Base-by-base conservation (phyloP, 2,888 invertebrate species). In the Anoplius nigerrimus region DNA sequence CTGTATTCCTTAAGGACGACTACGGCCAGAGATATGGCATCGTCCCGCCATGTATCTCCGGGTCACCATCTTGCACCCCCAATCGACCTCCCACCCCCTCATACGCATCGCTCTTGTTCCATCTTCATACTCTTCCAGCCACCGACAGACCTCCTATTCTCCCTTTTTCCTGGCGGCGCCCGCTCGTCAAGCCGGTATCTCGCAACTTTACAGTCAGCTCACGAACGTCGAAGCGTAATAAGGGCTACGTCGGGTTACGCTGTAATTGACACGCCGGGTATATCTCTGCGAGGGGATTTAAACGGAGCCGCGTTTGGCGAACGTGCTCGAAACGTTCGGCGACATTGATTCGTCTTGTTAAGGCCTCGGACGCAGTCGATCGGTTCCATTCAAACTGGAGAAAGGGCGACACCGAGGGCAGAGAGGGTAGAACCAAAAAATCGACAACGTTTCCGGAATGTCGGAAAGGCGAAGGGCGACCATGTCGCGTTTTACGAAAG, bases 251-350 rank as follows among this genome's bases (percentile, higher is more conserved):
- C 62, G 56, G 69, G 53, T 34, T 68, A 52, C 72, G 62, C 70
- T 70, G 75, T 79, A 79, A 79, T 79, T 79, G 79, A 79, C 79
- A 79, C 75, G 74, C 75, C 66, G 75, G 69, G 77, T 74, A 75
- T 79, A 76, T 73, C 67, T 54, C 53, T 53, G 57, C 59, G 67
- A 56, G 66, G 67, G 45, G 42, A 51, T 62, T 71, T 66, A 71
- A 69, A 69, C 66, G 67, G 46, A 48, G 16, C 43, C 64, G 65
- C 69, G 66, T 72, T 69, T 66, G 54, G 62, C 64, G 66, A 74
- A 74, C 73, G 73, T 74, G 71, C 73, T 61, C 71, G 66, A 62
- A 70, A 48, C 66, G 64, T 13, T 13, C 52, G 63, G 66, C 67
- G 74, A 74, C 75, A 74, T 75, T 75, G 74, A 75, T 69, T 76